Percentiles rank a stretch among this genome's conserved stretches.
phyloP scores from a whole-genome alignment of 1,140 invertebrate species.

The Aphaenogaster ashmeadi region DNA sequence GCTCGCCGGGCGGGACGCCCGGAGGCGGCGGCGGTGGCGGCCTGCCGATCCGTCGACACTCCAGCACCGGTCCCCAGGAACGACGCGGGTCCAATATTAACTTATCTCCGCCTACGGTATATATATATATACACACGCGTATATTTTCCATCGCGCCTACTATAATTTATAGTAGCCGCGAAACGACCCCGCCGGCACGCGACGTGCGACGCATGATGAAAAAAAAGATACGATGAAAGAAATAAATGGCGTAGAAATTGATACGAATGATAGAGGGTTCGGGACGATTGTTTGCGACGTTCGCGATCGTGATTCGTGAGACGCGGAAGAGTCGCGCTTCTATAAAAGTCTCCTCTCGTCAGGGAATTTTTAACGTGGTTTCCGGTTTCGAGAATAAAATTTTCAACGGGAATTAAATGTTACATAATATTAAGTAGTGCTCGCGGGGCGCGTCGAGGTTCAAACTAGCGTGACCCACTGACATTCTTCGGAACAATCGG shows the following conservation, averaged over 20 bases:
- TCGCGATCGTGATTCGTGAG: not conserved
- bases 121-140: not conserved
- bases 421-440: not conserved
- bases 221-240: not conserved
- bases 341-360: not conserved
- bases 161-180: not conserved
- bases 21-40: slow-evolving; percentile 92
- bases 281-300: not conserved
- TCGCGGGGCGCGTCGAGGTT: not conserved
- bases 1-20: slow-evolving; percentile 94
- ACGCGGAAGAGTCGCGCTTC: not conserved
- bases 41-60: slow-evolving; percentile 94
- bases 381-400: not conserved
- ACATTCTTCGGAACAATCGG: slow-evolving; percentile 52
- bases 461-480: slow-evolving; percentile 36
- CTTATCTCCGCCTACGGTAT: slow-evolving; percentile 94
- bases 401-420: not conserved
- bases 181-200: not conserved
- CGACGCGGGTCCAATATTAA: slow-evolving; percentile 94
- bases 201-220: not conserved
- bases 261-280: not conserved
- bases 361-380: not conserved
- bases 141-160: not conserved
- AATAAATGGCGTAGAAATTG: not conserved
- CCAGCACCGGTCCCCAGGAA: slow-evolving; percentile 95